Conservation (phyloP, 2,888 invertebrate genomes). For the Archips xylosteana region DNA sequence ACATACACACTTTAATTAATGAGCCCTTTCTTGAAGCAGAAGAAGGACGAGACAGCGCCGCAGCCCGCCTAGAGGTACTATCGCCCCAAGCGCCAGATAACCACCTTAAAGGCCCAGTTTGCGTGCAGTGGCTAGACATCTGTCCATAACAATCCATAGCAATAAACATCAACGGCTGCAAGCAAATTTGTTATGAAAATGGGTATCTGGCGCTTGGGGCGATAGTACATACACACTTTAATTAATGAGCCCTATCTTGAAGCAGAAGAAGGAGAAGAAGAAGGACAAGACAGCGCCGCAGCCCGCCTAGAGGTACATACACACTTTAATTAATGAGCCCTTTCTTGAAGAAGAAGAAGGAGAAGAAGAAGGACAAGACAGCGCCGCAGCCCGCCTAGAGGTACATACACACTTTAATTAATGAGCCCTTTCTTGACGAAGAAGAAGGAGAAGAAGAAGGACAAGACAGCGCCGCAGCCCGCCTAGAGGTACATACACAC, state of each 20-base stretch:
- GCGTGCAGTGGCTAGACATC: too few relatives aligned
- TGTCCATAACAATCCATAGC: too few relatives aligned
- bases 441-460: constrained; percentile 96
- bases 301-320: constrained; percentile 77
- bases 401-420: constrained; percentile 47
- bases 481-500: constrained; percentile 71
- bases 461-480: constrained; percentile 81
- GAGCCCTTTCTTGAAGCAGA: too few relatives aligned
- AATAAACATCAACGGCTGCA: too few relatives aligned
- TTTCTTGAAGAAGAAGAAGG: constrained; percentile 99
- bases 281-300: constrained; percentile 81
- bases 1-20: too few relatives aligned
- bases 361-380: constrained; percentile 89
- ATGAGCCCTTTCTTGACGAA: constrained; percentile 97
- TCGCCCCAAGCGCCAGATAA: too few relatives aligned
- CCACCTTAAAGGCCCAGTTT: too few relatives aligned
- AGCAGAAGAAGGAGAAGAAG: constrained; percentile 98
- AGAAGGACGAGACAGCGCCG: too few relatives aligned
- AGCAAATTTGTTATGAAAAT: too few relatives aligned
- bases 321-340: constrained; percentile 76
- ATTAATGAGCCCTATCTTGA: constrained; percentile 89
- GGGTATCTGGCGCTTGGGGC: too few relatives aligned
- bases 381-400: constrained; percentile 84
- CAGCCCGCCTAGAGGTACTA: too few relatives aligned
- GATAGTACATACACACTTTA: constrained; percentile 49